A percentile compares a stretch with the other conserved stretches of the same genome.
Conservation (phyloP, 2,113 vertebrate genomes). For the Anolis sagrei region DNA sequence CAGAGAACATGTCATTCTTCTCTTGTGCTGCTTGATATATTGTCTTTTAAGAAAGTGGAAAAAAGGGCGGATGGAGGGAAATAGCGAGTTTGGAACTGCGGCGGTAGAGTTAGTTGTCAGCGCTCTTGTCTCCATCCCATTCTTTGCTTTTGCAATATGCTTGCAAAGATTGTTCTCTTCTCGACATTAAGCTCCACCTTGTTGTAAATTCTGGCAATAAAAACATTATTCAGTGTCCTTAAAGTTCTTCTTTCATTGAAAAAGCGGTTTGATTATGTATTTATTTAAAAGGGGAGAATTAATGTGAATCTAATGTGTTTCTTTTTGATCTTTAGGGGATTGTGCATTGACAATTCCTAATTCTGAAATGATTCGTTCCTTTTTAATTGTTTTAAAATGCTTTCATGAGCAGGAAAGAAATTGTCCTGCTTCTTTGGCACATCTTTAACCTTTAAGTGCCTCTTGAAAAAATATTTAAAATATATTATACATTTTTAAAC, state of each 20-base stretch:
- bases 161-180: constrained; percentile 2
- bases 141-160: background rate
- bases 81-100: constrained; percentile 38
- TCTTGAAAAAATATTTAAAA: constrained; percentile 63
- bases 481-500: constrained; percentile 75
- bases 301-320: constrained; percentile 74
- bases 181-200: constrained; percentile 59
- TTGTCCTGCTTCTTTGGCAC: constrained; percentile 67
- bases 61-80: background rate
- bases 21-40: constrained; percentile 32
- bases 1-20: constrained; percentile 44
- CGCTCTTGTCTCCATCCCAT: constrained; percentile 1
- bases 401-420: constrained; percentile 37
- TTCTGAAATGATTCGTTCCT: constrained; percentile 54
- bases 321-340: constrained; percentile 72
- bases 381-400: constrained; percentile 75
- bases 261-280: constrained; percentile 54
- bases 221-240: constrained; percentile 63
- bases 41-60: background rate
- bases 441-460: constrained; percentile 75
- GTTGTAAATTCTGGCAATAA: constrained; percentile 60
- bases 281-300: constrained; percentile 56
- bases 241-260: constrained; percentile 63
- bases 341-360: constrained; percentile 66
- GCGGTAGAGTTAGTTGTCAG: constrained; percentile 3